A percentile compares a stretch with the other conserved stretches of the same genome.
These are phyloP conservation scores for Rhingia campestris DNA, from an alignment of 2,888 invertebrate species.

Conservation along the genomic window DNA sequence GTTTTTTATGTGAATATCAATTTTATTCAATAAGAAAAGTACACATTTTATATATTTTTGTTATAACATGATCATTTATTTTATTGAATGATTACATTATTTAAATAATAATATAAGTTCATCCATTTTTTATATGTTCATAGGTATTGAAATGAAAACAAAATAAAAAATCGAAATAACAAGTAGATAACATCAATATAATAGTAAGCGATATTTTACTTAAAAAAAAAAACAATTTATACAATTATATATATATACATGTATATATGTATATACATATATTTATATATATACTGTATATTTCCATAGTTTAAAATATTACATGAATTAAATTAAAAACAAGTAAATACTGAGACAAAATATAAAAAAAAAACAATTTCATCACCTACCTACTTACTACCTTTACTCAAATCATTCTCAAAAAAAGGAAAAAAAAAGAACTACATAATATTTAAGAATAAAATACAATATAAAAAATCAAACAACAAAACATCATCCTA, in stretches of 20 bases:
- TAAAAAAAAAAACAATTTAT: conserved; percentile 66
- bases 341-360: conserved; percentile 35
- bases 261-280: conserved; percentile 1
- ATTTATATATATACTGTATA: conserved; percentile 68
- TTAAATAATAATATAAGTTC: conserved; percentile 8
- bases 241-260: conserved; percentile 54
- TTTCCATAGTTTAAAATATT: conserved; percentile 73
- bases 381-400: conserved; percentile 73
- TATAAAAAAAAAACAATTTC: conserved; percentile 50
- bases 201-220: conserved; percentile 65
- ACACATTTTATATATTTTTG: conserved; percentile 58
- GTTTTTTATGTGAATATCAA: conserved; percentile 62
- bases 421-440: conserved; percentile 45
- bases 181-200: conserved; percentile 71
- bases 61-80: conserved; percentile 50
- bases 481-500: conserved; percentile 69
- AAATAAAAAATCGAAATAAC: conserved; percentile 51
- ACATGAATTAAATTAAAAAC: conserved; percentile 57
- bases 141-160: conserved; percentile 70
- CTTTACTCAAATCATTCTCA: conserved; percentile 73
- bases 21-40: conserved; percentile 26
- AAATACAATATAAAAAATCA: conserved; percentile 39
- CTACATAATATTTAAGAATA: conserved; percentile 61
- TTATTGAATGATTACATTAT: conserved; percentile 61
- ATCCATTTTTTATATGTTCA: conserved; percentile 45